A percentile compares a stretch with the other conserved stretches of the same genome.
These are phyloP conservation scores for Thymelicus lineola DNA, from an alignment of 2,888 invertebrate species.

Conservation along the genomic window DNA sequence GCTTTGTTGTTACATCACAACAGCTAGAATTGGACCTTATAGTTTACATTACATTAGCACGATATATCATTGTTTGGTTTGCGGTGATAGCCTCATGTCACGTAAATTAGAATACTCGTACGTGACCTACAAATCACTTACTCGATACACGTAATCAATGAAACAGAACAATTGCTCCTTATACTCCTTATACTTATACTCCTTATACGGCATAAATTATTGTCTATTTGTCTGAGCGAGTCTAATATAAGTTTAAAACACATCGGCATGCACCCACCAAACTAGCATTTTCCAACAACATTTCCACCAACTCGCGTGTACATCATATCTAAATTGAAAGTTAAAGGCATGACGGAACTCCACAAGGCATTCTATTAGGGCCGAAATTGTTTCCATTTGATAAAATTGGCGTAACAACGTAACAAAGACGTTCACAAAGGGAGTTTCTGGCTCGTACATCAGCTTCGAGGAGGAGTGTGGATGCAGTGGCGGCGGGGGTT, in stretches of 20 bases:
- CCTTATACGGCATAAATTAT: no score
- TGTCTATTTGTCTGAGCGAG: no score
- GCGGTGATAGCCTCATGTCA: no score
- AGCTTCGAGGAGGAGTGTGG: constrained; percentile 26
- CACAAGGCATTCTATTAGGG: constrained; percentile 26
- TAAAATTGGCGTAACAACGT: constrained; percentile 33
- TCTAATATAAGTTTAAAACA: background rate
- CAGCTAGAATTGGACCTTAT: no score
- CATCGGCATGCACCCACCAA: background rate
- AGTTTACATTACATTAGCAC: no score
- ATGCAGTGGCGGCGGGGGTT: constrained; percentile 13
- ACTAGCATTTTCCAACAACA: constrained; percentile 9
- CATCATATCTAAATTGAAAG: constrained; percentile 21
- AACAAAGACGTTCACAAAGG: constrained; percentile 35
- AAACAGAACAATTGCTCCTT: no score
- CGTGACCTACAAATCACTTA: no score
- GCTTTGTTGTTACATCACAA: no score
- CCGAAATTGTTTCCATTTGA: constrained; percentile 29
- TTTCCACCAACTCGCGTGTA: constrained; percentile 8
- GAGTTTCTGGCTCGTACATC: constrained; percentile 24
- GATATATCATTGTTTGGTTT: no score
- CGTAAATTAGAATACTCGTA: no score
- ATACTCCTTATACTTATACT: no score
- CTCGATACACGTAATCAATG: no score
- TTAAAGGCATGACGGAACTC: constrained; percentile 6